Percentiles rank a stretch among this genome's conserved stretches.
Evolutionary conservation across 2,797 vertebrate species (phyloP).

Genomic region (Muscicapa striata): DNA sequence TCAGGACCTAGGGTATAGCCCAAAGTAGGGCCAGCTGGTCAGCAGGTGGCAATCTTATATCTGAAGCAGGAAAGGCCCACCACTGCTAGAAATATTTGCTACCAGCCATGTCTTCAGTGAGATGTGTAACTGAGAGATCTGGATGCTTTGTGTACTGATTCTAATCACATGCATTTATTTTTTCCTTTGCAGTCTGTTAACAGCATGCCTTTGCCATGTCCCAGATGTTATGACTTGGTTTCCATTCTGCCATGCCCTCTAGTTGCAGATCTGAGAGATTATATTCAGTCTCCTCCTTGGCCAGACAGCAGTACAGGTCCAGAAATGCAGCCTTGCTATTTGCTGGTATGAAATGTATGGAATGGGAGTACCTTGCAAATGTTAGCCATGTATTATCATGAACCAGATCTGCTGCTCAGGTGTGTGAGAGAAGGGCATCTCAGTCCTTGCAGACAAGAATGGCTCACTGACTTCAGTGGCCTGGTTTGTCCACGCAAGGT

Average conservation of each 20-base stretch:
- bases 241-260: background rate
- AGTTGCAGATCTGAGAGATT: background rate
- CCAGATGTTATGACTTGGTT: background rate
- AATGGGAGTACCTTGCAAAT: background rate
- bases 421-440: background rate
- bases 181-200: background rate
- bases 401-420: background rate
- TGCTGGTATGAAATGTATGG: background rate
- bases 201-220: background rate
- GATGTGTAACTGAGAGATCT: background rate
- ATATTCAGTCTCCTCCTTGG: background rate
- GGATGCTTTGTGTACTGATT: background rate
- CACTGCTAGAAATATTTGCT: background rate
- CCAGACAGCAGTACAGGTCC: background rate
- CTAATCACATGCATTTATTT: background rate
- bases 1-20: background rate
- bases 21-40: background rate
- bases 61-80: conserved; percentile 1
- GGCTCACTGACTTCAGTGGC: background rate
- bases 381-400: background rate
- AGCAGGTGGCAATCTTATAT: conserved; percentile 32
- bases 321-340: background rate
- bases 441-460: background rate
- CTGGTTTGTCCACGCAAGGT: background rate
- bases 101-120: background rate